Evolutionary conservation across 2,113 vertebrate species (phyloP), one percentile per base, ranked within the genome.

Genomic region (Marmota monax): DNA sequence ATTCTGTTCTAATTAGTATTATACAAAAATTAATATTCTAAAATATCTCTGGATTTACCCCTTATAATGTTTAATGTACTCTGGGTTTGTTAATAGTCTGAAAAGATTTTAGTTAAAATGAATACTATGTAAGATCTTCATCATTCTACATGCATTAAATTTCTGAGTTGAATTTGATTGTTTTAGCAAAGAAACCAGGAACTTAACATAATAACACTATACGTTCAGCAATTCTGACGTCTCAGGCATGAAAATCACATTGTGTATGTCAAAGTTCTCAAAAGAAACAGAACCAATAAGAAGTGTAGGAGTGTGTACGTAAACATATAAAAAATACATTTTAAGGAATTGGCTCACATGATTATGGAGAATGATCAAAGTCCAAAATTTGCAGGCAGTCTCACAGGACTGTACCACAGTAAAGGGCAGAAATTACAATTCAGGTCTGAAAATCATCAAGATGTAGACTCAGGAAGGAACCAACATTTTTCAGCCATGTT

Each of bases 401-500:
- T 27, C 29, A 23, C 53, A 51, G 8, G 5, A 12, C 48, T 16
- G 16, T 48, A 7, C 51, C 2, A 9, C 5, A 22, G 51, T 9
- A 58, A 20, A 48, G 39, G 82, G 34, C 0, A 20, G 25, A 73
- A 16, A 7, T 29, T n/a, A 37, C 5, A 25, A 3, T 61, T 69
- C 18, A 78, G n/a, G 13, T 77, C 61, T 45, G 6, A 48, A 70
- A 53, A 6, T 70, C 23, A 42, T 7, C 74, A 61, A 16, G 1
- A 23, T 78, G n/a, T 20, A 69, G 27, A 70, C 9, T 37, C 17
- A 39, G 32, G 20, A 39, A 51, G 2, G 7, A 82, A 73, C 6
- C 27, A 20, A n/a, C 11, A 14, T 7, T 29, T 45, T 1, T 2
- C 9, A 2, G 0, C 20, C 39, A 9, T 12, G 2, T 74, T 17